Evolutionary conservation across 2,113 vertebrate species (phyloP), one percentile per base, ranked within the genome.

Genomic region (Nansenia antarctica): DNA sequence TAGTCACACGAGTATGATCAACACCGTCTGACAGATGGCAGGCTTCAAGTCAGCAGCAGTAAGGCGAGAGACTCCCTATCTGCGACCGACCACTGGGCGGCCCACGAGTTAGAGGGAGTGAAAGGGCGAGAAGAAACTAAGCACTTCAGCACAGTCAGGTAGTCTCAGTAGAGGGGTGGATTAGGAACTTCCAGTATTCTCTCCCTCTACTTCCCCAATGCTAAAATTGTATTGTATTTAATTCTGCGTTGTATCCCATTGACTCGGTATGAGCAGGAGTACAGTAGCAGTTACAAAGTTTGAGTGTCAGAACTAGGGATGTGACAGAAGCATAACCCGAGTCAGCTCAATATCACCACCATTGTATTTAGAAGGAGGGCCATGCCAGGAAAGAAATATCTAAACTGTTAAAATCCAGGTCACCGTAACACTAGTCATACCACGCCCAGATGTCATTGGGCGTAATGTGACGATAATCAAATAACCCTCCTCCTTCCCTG

Each of bases 21-120:
- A 70, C 58, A 37, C 54, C 32, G 55, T 31, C 22, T 67, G 39
- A 67, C 57, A 67, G 66, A 69, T 62, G 49, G 24, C 32, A 63
- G 49, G 53, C 32, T 65, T 62, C 31, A 65, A 66, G 66, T 84
- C 62, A 70, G 67, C 73, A 32, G 67, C 22, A 32, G 67, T 24
- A 52, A 73, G 52, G 65, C 67, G 61, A 65, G 32, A 63, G 55
- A 65, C 65, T 69, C 76, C 72, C 78, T 35, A 57, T 69, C 26
- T 67, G 53, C 52, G 35, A 70, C 70, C 52, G 80, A 63, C 79
- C 79, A 73, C 81, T 74, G 83, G 73, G 79, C 62, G 57, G 72
- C 68, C 55, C 1, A 12, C 60, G 63, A 77, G 62, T 75, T 62
- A 59, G 65, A 70, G 70, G 65, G 31, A 79, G 67, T 15, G 27